Conservation (phyloP, 2,888 invertebrate species). For the Syrphus vitripennis region DNA sequence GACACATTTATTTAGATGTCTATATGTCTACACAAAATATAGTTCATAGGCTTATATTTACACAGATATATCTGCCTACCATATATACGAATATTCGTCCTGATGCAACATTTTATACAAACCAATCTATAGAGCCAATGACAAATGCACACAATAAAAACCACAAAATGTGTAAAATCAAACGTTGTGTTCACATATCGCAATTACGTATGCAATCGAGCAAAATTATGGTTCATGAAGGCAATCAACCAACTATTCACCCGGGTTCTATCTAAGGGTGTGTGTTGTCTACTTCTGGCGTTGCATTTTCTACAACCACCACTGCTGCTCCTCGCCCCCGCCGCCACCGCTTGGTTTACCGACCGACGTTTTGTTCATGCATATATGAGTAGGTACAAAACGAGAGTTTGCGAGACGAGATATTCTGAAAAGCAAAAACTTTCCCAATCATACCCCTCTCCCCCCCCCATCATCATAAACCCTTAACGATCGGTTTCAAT, state of each 20-base stretch:
- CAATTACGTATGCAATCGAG: constrained; percentile 46
- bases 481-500: constrained; percentile 57
- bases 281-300: neutral
- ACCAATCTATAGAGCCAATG: neutral
- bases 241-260: constrained; percentile 71
- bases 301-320: too few relatives aligned
- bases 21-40: too few relatives aligned
- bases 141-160: constrained; percentile 59
- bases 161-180: constrained; percentile 70
- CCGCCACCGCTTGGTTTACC: neutral
- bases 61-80: too few relatives aligned
- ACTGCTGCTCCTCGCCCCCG: too few relatives aligned
- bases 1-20: too few relatives aligned
- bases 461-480: neutral
- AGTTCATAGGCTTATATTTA: too few relatives aligned
- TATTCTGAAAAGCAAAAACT: constrained; percentile 27
- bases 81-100: too few relatives aligned
- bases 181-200: constrained; percentile 68
- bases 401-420: neutral
- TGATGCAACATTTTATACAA: neutral
- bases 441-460: neutral
- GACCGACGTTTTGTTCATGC: neutral
- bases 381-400: neutral
- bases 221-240: constrained; percentile 71
- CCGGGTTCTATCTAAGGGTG: constrained; percentile 51